Percentiles rank a stretch among this genome's conserved stretches.
Evolutionary conservation across 2,797 vertebrate genomes (phyloP).

Genomic region (Gymnoscopelus braueri): DNA sequence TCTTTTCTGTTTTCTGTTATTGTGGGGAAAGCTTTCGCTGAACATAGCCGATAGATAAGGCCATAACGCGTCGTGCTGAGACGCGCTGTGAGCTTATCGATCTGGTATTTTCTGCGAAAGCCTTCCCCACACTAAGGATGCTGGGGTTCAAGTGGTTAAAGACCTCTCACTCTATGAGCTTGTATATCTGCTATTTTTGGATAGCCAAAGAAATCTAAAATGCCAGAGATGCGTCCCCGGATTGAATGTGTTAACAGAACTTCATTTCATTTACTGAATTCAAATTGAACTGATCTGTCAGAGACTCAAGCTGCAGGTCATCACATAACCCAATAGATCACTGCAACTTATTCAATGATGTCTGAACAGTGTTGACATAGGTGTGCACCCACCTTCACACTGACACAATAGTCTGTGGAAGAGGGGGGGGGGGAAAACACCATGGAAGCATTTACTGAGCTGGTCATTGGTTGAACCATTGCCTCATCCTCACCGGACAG

Average conservation of each 20-base stretch:
- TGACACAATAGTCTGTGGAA: constrained; percentile 55
- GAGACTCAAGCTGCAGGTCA: constrained; percentile 18
- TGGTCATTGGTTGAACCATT: constrained; percentile 43
- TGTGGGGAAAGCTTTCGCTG: no score
- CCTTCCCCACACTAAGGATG: no score
- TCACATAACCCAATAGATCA: constrained; percentile 18
- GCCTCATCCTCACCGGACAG: constrained; percentile 52
- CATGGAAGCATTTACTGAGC: constrained; percentile 53
- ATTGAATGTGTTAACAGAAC: constrained; percentile 29
- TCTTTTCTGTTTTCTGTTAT: no score
- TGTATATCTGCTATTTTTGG: no score
- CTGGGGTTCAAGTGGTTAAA: no score
- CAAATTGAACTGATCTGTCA: constrained; percentile 33
- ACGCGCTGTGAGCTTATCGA: no score
- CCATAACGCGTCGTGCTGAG: no score
- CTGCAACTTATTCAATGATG: constrained; percentile 34
- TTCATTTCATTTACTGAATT: constrained; percentile 40
- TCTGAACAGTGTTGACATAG: constrained; percentile 44
- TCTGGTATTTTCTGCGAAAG: no score
- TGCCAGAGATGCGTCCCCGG: no score
- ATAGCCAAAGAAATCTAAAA: no score
- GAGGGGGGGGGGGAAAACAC: constrained; percentile 36
- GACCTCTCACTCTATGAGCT: no score
- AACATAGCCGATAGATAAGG: no score
- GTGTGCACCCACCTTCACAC: constrained; percentile 27